Conservation (phyloP, 2,797 vertebrate species). For the Alectoris magna region DNA sequence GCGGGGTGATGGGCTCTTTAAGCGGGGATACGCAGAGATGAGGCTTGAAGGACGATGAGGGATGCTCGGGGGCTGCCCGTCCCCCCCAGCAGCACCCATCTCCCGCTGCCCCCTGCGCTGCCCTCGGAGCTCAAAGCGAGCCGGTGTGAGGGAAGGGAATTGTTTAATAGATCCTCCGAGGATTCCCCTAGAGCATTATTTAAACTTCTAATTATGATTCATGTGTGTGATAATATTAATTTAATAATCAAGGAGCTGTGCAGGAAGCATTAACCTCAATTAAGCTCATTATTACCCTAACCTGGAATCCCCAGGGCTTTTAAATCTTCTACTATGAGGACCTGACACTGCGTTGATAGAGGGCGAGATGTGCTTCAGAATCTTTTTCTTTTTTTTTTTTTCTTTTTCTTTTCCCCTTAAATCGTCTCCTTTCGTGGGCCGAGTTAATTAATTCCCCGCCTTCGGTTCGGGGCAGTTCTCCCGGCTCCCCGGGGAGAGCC, state of each 20-base stretch:
- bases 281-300: slow-evolving; percentile 87
- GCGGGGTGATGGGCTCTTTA: not conserved
- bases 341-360: slow-evolving; percentile 73
- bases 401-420: not conserved
- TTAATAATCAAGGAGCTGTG: slow-evolving; percentile 92
- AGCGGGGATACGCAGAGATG: not conserved
- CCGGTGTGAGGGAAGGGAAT: not conserved
- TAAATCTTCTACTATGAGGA: slow-evolving; percentile 76
- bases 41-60: not conserved
- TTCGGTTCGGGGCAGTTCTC: not conserved
- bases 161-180: slow-evolving; percentile 69
- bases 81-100: not conserved
- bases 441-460: slow-evolving; percentile 63
- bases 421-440: slow-evolving; percentile 32
- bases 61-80: not conserved
- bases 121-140: not conserved
- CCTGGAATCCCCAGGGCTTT: slow-evolving; percentile 73
- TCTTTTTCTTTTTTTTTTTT: not conserved
- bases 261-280: slow-evolving; percentile 94
- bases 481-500: not conserved
- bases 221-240: slow-evolving; percentile 91
- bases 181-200: slow-evolving; percentile 73
- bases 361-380: slow-evolving; percentile 68
- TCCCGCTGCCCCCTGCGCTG: not conserved
- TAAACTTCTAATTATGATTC: slow-evolving; percentile 93